Evolutionary conservation across 1,140 invertebrate genomes (phyloP).

Genomic region (Leucophenga varia): DNA sequence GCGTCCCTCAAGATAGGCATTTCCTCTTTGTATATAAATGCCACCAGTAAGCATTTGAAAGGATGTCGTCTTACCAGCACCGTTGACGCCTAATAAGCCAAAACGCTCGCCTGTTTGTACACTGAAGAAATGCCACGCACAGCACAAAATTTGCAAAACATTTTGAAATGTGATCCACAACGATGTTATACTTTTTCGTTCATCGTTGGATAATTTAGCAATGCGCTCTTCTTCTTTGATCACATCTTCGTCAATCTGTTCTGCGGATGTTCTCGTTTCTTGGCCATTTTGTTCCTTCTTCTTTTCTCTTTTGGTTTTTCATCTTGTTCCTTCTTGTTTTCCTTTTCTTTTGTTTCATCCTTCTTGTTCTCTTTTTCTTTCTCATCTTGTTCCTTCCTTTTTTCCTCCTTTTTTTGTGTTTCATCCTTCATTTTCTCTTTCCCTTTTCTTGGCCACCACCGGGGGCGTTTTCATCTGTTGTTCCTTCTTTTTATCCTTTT

Average conservation of each 20-base stretch:
- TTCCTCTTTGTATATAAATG: conserved; percentile 58
- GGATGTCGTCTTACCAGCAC: conserved; percentile 78
- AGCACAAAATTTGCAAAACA: conserved; percentile 63
- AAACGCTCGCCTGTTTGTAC: conserved; percentile 69
- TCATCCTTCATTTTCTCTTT: too few relatives aligned
- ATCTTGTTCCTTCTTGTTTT: too few relatives aligned
- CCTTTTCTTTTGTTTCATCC: too few relatives aligned
- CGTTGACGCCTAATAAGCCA: conserved; percentile 82
- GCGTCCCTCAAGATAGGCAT: conserved; percentile 57
- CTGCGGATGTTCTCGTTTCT: too few relatives aligned
- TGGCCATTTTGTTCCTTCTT: too few relatives aligned
- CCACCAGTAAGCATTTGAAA: conserved; percentile 87
- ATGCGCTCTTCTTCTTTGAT: background rate
- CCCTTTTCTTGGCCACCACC: too few relatives aligned
- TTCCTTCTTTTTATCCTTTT: too few relatives aligned
- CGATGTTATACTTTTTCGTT: background rate
- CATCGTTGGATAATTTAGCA: background rate
- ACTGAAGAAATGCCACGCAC: conserved; percentile 64
- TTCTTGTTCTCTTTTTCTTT: too few relatives aligned
- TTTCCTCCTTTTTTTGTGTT: too few relatives aligned
- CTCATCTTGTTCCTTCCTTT: too few relatives aligned
- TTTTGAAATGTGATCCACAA: conserved; percentile 61
- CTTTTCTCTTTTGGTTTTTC: too few relatives aligned
- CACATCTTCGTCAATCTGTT: conserved; percentile 3
- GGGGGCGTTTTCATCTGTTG: too few relatives aligned